Evolutionary conservation across 2,888 invertebrate genomes (phyloP).

Genomic region (Oscheius sp.): DNA sequence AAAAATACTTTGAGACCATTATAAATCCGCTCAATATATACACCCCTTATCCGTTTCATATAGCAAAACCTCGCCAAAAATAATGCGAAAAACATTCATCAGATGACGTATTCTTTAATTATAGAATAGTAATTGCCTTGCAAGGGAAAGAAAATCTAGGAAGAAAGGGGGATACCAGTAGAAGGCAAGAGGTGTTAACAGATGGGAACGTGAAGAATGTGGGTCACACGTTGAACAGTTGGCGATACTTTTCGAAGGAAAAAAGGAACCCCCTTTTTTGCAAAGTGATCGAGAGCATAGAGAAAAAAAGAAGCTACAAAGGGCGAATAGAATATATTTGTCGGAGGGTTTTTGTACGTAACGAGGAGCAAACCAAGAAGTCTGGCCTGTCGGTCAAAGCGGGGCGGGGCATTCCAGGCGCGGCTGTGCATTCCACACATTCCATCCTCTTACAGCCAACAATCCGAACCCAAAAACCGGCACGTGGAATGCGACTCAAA

Average conservation of each 20-base stretch:
- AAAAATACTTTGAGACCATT: not conserved
- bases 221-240: not conserved
- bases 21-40: too few species aligned
- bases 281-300: not conserved
- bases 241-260: not conserved
- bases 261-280: not conserved
- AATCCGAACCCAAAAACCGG: slow-evolving; percentile 24
- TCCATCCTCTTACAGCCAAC: slow-evolving; percentile 25
- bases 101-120: too few species aligned
- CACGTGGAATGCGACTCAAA: slow-evolving; percentile 13
- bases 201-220: not conserved
- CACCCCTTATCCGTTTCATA: too few species aligned
- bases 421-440: slow-evolving; percentile 20
- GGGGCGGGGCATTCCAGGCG: slow-evolving; percentile 12
- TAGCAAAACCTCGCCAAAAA: too few species aligned
- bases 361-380: slow-evolving; percentile 11
- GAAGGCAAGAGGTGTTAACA: not conserved
- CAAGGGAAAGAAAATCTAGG: not conserved
- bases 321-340: not conserved
- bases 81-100: too few species aligned
- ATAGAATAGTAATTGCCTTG: too few species aligned
- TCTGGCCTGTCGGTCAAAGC: slow-evolving; percentile 1
- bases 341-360: not conserved
- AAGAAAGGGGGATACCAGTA: not conserved
- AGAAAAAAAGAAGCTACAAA: not conserved